These are phyloP conservation scores for Okapia johnstoni DNA, from an alignment of 2,113 vertebrate genomes.

Conservation along the genomic window DNA sequence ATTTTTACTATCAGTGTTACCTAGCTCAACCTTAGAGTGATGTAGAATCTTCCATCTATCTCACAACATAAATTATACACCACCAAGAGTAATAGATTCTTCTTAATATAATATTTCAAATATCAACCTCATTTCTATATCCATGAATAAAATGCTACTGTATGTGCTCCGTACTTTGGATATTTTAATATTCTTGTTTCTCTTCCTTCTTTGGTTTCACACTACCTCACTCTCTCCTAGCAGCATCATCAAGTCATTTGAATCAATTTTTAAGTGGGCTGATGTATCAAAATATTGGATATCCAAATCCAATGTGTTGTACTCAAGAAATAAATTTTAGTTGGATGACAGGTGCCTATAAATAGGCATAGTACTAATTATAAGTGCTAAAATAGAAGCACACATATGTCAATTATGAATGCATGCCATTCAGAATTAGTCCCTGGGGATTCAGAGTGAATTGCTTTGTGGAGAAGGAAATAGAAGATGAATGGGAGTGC, in stretches of 20 bases:
- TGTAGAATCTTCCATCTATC: background rate
- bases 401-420: background rate
- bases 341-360: background rate
- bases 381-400: background rate
- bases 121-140: background rate
- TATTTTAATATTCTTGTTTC: background rate
- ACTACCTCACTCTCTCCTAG: background rate
- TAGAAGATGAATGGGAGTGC: background rate
- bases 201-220: background rate
- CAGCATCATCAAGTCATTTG: background rate
- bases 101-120: background rate
- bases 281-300: background rate
- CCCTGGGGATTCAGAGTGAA: background rate
- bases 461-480: background rate
- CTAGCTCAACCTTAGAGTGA: background rate
- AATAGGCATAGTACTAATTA: background rate
- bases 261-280: background rate
- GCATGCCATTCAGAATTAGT: background rate
- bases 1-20: background rate
- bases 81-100: background rate
- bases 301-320: background rate
- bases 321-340: background rate
- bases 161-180: background rate
- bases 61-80: background rate
- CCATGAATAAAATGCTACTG: background rate